phyloP scores from a whole-genome alignment of 1,140 invertebrate species.

The Meloidogyne floridensis region DNA sequence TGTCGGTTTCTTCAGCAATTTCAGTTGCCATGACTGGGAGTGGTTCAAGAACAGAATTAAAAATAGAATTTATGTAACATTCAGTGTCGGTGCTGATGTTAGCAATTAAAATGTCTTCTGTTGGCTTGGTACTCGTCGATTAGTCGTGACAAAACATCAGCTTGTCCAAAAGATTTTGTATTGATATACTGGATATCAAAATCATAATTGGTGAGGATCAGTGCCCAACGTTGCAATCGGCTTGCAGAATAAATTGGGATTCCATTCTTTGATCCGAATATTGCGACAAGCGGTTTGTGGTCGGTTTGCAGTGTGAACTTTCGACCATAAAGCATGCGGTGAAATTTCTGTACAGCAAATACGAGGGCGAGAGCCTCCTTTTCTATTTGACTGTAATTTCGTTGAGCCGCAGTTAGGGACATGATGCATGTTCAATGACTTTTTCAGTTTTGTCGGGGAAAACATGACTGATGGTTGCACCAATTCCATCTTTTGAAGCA shows the following conservation, averaged over 20 bases:
- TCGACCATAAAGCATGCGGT: no score
- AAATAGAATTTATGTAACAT: not conserved
- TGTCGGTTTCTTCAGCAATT: not conserved
- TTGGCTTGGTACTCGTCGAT: slow-evolving; percentile 58
- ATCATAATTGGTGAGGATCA: slow-evolving; percentile 61
- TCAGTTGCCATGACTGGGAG: slow-evolving; percentile 4
- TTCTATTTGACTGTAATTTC: slow-evolving; percentile 66
- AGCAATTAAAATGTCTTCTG: not conserved
- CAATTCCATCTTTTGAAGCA: slow-evolving; percentile 56
- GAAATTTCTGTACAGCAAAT: not conserved
- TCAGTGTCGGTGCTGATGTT: no score
- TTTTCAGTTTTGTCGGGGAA: slow-evolving; percentile 54
- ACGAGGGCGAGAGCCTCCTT: slow-evolving; percentile 67
- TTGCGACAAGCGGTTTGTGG: slow-evolving; percentile 32
- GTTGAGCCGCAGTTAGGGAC: no score
- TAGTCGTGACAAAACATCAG: slow-evolving; percentile 44
- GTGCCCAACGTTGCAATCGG: slow-evolving; percentile 23
- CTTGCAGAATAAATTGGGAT: slow-evolving; percentile 26
- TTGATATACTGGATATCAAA: slow-evolving; percentile 53
- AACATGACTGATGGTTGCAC: slow-evolving; percentile 44
- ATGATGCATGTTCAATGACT: no score
- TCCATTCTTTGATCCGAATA: slow-evolving; percentile 36
- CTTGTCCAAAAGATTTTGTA: slow-evolving; percentile 19
- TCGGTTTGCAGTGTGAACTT: slow-evolving; percentile 17
- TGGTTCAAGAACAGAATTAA: not conserved